These are phyloP conservation scores for Noctua janthe DNA, from an alignment of 2,888 invertebrate genomes.

Conservation along the genomic window DNA sequence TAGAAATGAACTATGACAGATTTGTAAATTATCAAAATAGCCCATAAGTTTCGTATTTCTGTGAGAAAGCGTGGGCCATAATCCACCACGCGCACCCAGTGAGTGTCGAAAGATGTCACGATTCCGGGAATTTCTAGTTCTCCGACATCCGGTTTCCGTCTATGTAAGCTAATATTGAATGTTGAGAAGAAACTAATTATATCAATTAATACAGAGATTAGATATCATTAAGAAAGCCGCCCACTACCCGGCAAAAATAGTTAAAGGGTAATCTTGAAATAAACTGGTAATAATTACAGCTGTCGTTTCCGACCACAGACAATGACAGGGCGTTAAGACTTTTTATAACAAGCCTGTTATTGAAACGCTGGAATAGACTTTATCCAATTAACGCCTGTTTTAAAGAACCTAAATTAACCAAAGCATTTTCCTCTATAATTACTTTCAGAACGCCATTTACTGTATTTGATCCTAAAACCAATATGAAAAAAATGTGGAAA, in stretches of 20 bases:
- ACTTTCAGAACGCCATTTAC: background rate
- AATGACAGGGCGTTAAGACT: constrained; percentile 3
- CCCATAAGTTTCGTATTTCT: background rate
- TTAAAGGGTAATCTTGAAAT: constrained; percentile 16
- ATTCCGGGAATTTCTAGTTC: background rate
- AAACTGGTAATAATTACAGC: constrained; percentile 23
- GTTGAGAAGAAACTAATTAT: background rate
- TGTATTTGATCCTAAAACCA: no score
- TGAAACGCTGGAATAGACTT: constrained; percentile 17
- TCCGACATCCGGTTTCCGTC: background rate
- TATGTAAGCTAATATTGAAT: background rate
- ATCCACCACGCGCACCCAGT: no score
- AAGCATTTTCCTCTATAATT: background rate
- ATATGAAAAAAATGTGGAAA: background rate
- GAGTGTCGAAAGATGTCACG: background rate
- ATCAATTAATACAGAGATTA: background rate
- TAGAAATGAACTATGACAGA: background rate
- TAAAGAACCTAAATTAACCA: background rate
- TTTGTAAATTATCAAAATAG: background rate
- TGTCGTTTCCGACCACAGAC: constrained; percentile 6
- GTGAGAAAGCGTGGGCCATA: no score
- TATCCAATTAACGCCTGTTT: background rate
- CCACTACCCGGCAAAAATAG: background rate
- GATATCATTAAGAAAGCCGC: background rate
- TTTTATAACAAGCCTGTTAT: constrained; percentile 16